Conservation (phyloP, 2,888 invertebrate species). For the Listrodromus nycthemerus region DNA sequence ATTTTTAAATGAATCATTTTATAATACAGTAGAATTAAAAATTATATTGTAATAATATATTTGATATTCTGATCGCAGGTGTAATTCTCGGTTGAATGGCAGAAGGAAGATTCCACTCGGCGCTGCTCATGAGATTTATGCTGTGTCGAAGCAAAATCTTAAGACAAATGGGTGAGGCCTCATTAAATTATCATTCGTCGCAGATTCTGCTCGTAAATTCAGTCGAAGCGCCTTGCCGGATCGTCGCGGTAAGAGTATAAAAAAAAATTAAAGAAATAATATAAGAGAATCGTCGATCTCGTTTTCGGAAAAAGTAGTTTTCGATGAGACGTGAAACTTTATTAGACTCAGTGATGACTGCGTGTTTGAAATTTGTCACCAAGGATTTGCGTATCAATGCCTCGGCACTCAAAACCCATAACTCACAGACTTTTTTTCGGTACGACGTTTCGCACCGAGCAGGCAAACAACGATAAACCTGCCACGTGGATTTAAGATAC, state of each 20-base stretch:
- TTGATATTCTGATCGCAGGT: background rate
- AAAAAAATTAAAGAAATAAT: background rate
- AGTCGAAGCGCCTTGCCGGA: slow-evolving; percentile 86
- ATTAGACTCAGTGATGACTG: slow-evolving; percentile 91
- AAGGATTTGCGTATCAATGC: slow-evolving; percentile 87
- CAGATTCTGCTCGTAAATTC: slow-evolving; percentile 90
- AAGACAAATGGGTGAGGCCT: slow-evolving; percentile 76
- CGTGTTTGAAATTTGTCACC: slow-evolving; percentile 86
- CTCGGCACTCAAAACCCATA: slow-evolving; percentile 84
- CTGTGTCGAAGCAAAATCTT: slow-evolving; percentile 15
- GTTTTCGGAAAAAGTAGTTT: no score
- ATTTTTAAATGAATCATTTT: background rate
- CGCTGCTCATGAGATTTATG: slow-evolving; percentile 18
- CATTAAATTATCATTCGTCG: slow-evolving; percentile 85
- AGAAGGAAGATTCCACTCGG: background rate
- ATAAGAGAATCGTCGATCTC: background rate
- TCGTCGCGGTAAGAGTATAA: slow-evolving; percentile 87
- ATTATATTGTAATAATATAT: background rate
- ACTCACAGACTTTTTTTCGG: background rate
- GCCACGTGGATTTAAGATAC: background rate
- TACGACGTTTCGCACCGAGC: slow-evolving; percentile 8
- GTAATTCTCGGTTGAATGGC: background rate
- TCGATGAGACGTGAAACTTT: no score
- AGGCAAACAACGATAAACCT: background rate
- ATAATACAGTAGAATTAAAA: background rate